Conservation (phyloP, 92 coral and sea anemone species). For the Parazoanthus atlanticus region DNA sequence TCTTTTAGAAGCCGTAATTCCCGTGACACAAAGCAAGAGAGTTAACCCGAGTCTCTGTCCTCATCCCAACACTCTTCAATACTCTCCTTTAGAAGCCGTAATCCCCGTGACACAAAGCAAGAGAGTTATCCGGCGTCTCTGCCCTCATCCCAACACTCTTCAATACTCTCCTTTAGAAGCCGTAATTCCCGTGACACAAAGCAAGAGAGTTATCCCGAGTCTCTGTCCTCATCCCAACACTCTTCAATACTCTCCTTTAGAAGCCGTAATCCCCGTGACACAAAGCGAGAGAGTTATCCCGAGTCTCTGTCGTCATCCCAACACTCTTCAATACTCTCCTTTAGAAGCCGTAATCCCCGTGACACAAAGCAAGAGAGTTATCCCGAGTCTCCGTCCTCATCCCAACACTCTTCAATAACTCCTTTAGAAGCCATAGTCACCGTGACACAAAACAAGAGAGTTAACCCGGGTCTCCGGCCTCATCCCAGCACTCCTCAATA, state of each 20-base stretch:
- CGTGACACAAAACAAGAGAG: not conserved
- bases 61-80: not conserved
- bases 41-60: slow-evolving; percentile 30
- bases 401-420: slow-evolving; percentile 62
- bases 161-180: too few relatives aligned
- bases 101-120: slow-evolving; percentile 42
- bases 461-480: slow-evolving; percentile 86
- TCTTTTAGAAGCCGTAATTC: slow-evolving; percentile 70
- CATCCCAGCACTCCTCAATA: slow-evolving; percentile 63
- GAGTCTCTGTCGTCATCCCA: slow-evolving; percentile 96
- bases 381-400: slow-evolving; percentile 89
- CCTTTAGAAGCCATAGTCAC: slow-evolving; percentile 72
- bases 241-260: too few relatives aligned
- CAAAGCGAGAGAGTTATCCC: too few relatives aligned
- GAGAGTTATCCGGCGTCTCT: not conserved
- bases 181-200: too few relatives aligned
- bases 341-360: slow-evolving; percentile 69
- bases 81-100: slow-evolving; percentile 69
- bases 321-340: slow-evolving; percentile 50
- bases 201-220: not conserved
- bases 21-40: slow-evolving; percentile 11
- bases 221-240: not conserved
- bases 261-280: too few relatives aligned
- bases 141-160: not conserved
- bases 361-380: slow-evolving; percentile 11